Base-by-base conservation (phyloP, 2,113 vertebrate species). In the Acinonyx jubatus region DNA sequence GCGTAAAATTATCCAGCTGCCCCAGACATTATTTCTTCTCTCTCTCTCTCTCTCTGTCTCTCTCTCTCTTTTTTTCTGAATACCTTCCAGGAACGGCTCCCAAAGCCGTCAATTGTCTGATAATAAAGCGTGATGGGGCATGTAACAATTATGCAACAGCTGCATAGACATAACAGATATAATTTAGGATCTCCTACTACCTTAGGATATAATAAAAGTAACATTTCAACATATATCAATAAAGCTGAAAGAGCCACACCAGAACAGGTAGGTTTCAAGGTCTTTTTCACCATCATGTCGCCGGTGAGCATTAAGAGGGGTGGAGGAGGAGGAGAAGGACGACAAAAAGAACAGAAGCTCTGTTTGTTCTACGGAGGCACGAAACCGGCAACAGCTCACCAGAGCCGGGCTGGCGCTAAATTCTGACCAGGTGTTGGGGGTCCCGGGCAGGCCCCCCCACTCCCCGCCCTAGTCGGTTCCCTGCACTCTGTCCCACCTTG, bases 121-220 rank as follows among this genome's bases (percentile, higher is more conserved):
- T 52, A 66, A 50, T 93, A 94, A 66, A 96, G 89, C 2, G 21
- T 50, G 91, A 84, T 90, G 92, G 79, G 0, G 0, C 76, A 9
- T 93, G 83, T 29, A 82, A 81, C 91, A 93, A 91, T 97, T 82
- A 93, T 29, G 73, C 52, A 97, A 93, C n/a, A 96, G 73, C 82
- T 96, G 97, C 97, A 88, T 21, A 97, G 82, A 81, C 52, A n/a
- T 29, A 3, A 4, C 88, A 61, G 68, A 3, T 7, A 71, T 78
- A 16, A 84, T 57, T 74, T 66, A 83, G 91, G 27, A 29, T 86
- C 84, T 98, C 65, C 93, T 65, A 18, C 79, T 50, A 91, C 48
- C 48, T 33, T 86, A 66, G 96, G 38, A 97, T 48, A 81, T 8
- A 79, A 87, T 83, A 93, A 95, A 96, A 93, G 50, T 23, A 27